A percentile compares a stretch with the other conserved stretches of the same genome.
Conservation (phyloP, 1,140 invertebrate species). For the Drosophila teissieri region DNA sequence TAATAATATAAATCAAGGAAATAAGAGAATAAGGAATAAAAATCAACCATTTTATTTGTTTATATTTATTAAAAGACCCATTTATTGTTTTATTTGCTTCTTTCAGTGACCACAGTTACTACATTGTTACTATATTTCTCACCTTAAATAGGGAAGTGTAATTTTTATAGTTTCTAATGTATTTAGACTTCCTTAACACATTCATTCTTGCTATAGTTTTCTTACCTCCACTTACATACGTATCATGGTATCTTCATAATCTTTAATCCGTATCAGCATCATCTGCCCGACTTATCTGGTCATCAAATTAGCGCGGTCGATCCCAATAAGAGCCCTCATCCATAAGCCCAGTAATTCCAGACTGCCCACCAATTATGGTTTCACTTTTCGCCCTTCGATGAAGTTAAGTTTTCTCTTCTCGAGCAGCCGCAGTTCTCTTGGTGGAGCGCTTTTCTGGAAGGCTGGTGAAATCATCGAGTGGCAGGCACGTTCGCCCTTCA, state of each 20-base stretch:
- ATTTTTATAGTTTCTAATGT: too few relatives aligned
- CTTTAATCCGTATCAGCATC: background rate
- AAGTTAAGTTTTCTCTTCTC: slow-evolving; percentile 28
- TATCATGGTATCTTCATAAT: background rate
- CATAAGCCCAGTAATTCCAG: slow-evolving; percentile 14
- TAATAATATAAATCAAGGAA: too few relatives aligned
- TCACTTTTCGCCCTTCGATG: slow-evolving; percentile 25
- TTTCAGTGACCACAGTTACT: too few relatives aligned
- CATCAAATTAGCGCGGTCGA: slow-evolving; percentile 21
- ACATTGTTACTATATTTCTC: too few relatives aligned
- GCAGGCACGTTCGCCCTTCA: slow-evolving; percentile 53
- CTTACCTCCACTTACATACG: too few relatives aligned
- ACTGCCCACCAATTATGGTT: slow-evolving; percentile 34
- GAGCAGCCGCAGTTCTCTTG: background rate
- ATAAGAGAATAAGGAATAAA: too few relatives aligned
- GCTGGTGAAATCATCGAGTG: slow-evolving; percentile 49
- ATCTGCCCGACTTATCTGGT: slow-evolving; percentile 22
- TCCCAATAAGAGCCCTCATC: background rate
- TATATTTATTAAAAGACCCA: too few relatives aligned
- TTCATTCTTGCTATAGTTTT: too few relatives aligned
- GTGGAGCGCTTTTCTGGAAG: background rate
- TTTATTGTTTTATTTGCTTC: too few relatives aligned
- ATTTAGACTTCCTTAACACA: too few relatives aligned
- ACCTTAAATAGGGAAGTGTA: too few relatives aligned
- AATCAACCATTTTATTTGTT: background rate